Percentiles rank a stretch among this genome's conserved stretches.
Conservation (phyloP, 2,888 invertebrate species). For the Odontocerum albicorne region DNA sequence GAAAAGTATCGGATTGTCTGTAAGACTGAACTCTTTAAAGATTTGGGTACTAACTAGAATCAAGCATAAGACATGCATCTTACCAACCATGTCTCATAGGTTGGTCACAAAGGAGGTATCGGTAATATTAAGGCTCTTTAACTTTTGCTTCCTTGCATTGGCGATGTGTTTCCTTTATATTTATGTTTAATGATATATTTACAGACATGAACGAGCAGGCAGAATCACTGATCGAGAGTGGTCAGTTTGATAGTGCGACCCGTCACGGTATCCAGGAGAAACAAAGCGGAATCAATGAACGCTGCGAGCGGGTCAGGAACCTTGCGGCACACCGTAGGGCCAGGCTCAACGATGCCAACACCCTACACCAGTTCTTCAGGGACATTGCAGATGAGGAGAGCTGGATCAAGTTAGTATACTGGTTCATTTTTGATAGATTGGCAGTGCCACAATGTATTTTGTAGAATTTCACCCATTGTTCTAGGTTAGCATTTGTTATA, state of each 20-base stretch:
- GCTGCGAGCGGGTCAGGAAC: constrained; percentile 92
- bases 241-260: constrained; percentile 96
- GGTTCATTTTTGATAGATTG: not conserved
- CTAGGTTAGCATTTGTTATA: no score
- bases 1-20: no score
- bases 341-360: constrained; percentile 93
- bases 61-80: no score
- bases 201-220: constrained; percentile 93
- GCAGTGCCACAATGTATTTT: no score
- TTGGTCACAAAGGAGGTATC: no score
- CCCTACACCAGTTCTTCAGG: constrained; percentile 98
- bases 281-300: constrained; percentile 93
- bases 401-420: constrained; percentile 86
- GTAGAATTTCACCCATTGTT: no score
- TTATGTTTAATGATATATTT: constrained; percentile 39
- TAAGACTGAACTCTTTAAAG: no score
- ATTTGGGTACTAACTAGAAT: no score
- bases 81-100: no score
- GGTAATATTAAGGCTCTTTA: no score
- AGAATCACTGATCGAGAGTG: constrained; percentile 92
- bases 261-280: constrained; percentile 94
- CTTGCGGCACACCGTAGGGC: constrained; percentile 91
- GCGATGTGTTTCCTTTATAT: constrained; percentile 1
- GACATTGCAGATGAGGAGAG: constrained; percentile 99
- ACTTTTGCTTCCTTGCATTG: no score